These are phyloP conservation scores for Meiosimyza decipiens DNA, from an alignment of 2,888 invertebrate species.

Conservation along the genomic window DNA sequence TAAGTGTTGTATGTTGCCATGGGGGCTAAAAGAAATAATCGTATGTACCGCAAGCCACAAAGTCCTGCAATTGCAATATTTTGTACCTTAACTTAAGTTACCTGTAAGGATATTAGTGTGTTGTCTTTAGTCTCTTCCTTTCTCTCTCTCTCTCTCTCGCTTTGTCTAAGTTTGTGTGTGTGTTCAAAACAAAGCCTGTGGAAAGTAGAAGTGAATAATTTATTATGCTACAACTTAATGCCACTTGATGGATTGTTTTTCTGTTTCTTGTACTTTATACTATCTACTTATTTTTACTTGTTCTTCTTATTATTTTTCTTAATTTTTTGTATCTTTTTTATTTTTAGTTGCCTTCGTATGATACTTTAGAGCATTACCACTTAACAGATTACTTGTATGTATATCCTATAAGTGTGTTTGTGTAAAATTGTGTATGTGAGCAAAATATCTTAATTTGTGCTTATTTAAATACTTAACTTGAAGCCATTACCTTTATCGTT, in stretches of 20 bases:
- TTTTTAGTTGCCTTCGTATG: neutral
- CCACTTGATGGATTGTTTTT: conserved; percentile 41
- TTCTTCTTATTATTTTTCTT: conserved; percentile 12
- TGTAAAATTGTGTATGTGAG: neutral
- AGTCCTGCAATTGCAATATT: no score
- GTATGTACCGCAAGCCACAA: no score
- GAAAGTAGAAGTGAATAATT: conserved; percentile 33
- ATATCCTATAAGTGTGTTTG: neutral
- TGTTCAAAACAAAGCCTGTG: conserved; percentile 9
- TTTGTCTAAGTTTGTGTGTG: neutral
- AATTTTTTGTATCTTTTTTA: conserved; percentile 3
- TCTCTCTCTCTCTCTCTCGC: neutral
- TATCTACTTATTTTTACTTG: conserved; percentile 4
- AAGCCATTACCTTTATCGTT: no score
- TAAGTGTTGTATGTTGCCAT: no score
- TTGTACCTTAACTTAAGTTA: no score
- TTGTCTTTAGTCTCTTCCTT: neutral
- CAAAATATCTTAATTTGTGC: neutral
- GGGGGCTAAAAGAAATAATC: no score
- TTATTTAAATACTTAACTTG: neutral
- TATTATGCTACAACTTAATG: conserved; percentile 38
- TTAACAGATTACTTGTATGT: conserved; percentile 31
- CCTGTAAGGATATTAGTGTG: no score
- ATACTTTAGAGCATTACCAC: conserved; percentile 31
- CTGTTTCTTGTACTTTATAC: conserved; percentile 6